Evolutionary conservation across 2,797 vertebrate genomes (phyloP), one percentile per base, ranked within the genome.

Genomic region (Pangasius krempfi): DNA sequence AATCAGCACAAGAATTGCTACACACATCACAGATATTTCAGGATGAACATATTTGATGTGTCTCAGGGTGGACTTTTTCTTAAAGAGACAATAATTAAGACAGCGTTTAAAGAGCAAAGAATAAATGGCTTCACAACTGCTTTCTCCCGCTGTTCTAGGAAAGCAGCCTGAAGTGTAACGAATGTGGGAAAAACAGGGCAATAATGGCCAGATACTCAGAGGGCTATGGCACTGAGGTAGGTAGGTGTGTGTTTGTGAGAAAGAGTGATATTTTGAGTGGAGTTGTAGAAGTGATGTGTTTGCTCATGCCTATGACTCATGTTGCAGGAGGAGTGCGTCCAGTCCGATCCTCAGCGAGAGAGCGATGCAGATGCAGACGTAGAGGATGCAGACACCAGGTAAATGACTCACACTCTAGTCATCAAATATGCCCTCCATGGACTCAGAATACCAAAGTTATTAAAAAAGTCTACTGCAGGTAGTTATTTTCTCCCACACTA

Each of bases 161-260:
- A 25, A 88, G 68, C 86, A 75, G 84, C 33, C 80, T 66, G 79
- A 94, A 93, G 87, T 95, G 95, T 90, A 94, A 95, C 50, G 93
- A 92, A 92, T 95, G 95, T 93, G 95, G 95, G 73, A 95, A 95
- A 88, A 95, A 91, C 92, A 90, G 93, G 89, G 90, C 88, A 1
- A 91, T 92, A 92, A 87, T 94, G 62, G 94, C 94, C 93, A 95
- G 95, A 92, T 94, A 93, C 94, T 96, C 95, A 0, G 96, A 97
- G 89, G 96, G 96, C 91, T 96, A 96, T 54, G 96, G 96, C 90
- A 96, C 96, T 60, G 96, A 97, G 96, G 96, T 97, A 94, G 91
- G 88, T 79, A 62, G 52, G 62, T 54, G 80, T 90, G 85, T 68
- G 44, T 86, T 68, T 88, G 84, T 81, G 70, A 68, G 75, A 33